A percentile compares a stretch with the other conserved stretches of the same genome.
These are phyloP conservation scores for Microtus agrestis DNA, from an alignment of 2,797 vertebrate species.

Conservation along the genomic window DNA sequence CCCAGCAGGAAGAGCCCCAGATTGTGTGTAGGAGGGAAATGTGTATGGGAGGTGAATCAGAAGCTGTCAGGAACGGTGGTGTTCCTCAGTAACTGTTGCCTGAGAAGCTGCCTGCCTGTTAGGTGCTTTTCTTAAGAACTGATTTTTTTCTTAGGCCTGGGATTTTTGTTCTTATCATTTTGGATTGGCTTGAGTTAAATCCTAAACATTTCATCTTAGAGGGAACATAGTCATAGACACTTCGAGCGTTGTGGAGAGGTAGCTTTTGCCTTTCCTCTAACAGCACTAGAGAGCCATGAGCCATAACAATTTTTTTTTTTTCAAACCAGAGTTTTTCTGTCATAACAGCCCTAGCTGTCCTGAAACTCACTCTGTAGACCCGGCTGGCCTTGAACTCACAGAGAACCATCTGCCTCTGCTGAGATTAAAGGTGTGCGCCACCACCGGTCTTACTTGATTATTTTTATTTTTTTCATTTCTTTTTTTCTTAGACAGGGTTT, in stretches of 20 bases:
- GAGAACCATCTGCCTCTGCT: background rate
- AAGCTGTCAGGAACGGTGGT: conserved; percentile 59
- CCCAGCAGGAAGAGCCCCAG: conserved; percentile 65
- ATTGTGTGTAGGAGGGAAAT: conserved; percentile 76
- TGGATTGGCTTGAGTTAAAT: conserved; percentile 40
- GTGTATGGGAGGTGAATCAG: conserved; percentile 68
- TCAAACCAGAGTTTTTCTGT: background rate
- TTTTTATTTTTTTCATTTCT: background rate
- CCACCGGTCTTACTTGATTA: too few species aligned
- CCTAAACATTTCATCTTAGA: conserved; percentile 10
- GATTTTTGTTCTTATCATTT: conserved; percentile 29
- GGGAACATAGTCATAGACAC: background rate
- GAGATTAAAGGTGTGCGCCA: too few species aligned
- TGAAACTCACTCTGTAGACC: background rate
- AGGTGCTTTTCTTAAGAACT: background rate
- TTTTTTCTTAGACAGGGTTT: background rate
- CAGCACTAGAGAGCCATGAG: background rate
- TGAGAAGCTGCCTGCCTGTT: conserved; percentile 36
- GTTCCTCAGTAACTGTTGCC: conserved; percentile 11
- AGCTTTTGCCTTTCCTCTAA: conserved; percentile 66
- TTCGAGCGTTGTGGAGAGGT: conserved; percentile 64
- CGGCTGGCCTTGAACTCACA: too few species aligned
- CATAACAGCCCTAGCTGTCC: background rate
- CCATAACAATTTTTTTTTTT: background rate
- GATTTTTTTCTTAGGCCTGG: background rate